phyloP scores from a whole-genome alignment of 2,113 vertebrate species.

The Cavia porcellus region DNA sequence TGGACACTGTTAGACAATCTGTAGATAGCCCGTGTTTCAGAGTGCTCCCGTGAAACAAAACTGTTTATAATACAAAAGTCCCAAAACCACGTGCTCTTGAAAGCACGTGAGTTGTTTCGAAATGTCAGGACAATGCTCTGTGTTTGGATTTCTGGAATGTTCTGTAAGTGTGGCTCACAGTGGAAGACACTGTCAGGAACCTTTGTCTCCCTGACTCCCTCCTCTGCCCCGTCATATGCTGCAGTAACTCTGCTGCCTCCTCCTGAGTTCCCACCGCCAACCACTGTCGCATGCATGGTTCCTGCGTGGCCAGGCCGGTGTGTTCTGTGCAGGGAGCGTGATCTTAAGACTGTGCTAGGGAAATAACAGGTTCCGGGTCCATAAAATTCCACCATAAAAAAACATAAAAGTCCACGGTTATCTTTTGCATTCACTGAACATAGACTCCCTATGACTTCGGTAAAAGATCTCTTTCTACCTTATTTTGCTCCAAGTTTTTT shows the following conservation, averaged over 20 bases:
- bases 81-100: background rate
- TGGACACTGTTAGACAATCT: background rate
- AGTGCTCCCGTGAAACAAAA: background rate
- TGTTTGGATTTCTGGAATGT: background rate
- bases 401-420: background rate
- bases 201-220: background rate
- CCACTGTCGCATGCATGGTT: no score
- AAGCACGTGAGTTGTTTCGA: background rate
- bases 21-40: background rate
- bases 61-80: background rate
- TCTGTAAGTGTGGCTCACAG: background rate
- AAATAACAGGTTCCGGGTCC: background rate
- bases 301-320: background rate
- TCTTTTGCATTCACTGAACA: background rate
- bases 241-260: background rate
- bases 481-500: background rate
- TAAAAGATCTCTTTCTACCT: background rate
- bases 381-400: no score
- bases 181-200: background rate
- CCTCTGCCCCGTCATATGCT: accelerated
- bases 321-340: background rate
- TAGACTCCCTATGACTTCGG: background rate
- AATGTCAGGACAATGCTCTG: background rate
- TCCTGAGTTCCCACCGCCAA: background rate
- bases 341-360: background rate